Percentiles rank a stretch among this genome's conserved stretches.
These are phyloP conservation scores for Diogma glabrata DNA, from an alignment of 2,888 invertebrate genomes.

Conservation along the genomic window DNA sequence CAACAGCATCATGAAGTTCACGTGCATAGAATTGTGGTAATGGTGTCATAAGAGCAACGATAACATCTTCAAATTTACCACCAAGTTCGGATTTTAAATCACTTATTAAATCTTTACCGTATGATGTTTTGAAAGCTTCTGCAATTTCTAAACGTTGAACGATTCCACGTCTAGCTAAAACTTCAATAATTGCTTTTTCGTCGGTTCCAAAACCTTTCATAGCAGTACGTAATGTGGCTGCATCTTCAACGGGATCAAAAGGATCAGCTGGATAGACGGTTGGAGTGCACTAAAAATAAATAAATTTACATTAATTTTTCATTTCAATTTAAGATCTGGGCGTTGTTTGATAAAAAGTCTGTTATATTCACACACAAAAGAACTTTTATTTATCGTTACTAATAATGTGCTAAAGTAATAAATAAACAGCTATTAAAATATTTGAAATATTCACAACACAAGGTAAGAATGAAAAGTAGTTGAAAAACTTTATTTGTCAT, in stretches of 20 bases:
- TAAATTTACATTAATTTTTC: too few species aligned
- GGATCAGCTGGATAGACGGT: conserved; percentile 79
- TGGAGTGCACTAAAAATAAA: conserved; percentile 58
- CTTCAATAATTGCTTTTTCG: conserved; percentile 82
- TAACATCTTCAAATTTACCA: conserved; percentile 81
- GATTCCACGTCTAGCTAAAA: conserved; percentile 78
- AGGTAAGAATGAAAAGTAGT: too few species aligned
- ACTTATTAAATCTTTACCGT: conserved; percentile 75
- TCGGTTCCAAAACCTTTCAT: conserved; percentile 92
- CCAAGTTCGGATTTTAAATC: conserved; percentile 82
- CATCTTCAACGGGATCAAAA: conserved; percentile 76
- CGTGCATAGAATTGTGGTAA: conserved; percentile 83
- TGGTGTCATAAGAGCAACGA: conserved; percentile 83
- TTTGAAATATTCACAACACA: too few species aligned
- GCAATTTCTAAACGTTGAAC: conserved; percentile 84
- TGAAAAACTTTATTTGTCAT: too few species aligned
- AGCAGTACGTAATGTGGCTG: conserved; percentile 71
- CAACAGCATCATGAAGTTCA: conserved; percentile 76
- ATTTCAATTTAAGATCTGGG: too few species aligned
- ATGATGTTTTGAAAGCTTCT: conserved; percentile 81
- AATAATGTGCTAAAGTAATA: too few species aligned
- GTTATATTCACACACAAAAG: too few species aligned
- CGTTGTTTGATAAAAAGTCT: too few species aligned
- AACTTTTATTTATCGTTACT: too few species aligned
- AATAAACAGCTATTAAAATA: too few species aligned